A percentile compares a stretch with the other conserved stretches of the same genome.
Evolutionary conservation across 2,113 vertebrate genomes (phyloP).

Genomic region (Tetrax tetrax): DNA sequence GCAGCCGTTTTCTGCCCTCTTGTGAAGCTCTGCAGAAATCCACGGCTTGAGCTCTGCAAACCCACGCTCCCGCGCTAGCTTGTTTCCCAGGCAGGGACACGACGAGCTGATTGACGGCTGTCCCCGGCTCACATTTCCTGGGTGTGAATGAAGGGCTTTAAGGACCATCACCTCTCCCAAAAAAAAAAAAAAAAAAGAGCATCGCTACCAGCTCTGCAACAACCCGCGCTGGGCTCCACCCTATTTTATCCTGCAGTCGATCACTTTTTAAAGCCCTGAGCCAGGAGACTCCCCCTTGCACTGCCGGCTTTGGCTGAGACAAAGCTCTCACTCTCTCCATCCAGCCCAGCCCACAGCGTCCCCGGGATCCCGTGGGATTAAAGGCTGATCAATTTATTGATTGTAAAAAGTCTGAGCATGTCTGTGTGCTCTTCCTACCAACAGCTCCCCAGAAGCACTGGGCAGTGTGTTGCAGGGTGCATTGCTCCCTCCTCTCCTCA

Average conservation of each 20-base stretch:
- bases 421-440: neutral
- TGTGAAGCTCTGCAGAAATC: constrained; percentile 61
- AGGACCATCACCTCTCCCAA: neutral
- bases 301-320: neutral
- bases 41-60: neutral
- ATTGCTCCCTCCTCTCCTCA: neutral
- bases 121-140: neutral
- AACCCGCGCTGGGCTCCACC: neutral
- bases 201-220: neutral
- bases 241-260: neutral
- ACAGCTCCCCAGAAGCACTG: neutral
- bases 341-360: neutral
- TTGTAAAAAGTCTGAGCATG: rapidly evolving
- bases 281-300: neutral
- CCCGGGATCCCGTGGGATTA: neutral
- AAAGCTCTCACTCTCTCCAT: neutral
- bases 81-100: neutral
- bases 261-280: neutral
- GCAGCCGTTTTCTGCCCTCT: constrained; percentile 61
- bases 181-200: neutral
- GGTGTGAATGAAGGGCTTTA: neutral
- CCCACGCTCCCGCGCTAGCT: neutral
- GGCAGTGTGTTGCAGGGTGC: rapidly evolving
- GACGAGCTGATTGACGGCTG: neutral
- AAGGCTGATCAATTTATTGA: neutral